phyloP scores from a whole-genome alignment of 2,888 invertebrate species.

The Tricholauxania praeusta region DNA sequence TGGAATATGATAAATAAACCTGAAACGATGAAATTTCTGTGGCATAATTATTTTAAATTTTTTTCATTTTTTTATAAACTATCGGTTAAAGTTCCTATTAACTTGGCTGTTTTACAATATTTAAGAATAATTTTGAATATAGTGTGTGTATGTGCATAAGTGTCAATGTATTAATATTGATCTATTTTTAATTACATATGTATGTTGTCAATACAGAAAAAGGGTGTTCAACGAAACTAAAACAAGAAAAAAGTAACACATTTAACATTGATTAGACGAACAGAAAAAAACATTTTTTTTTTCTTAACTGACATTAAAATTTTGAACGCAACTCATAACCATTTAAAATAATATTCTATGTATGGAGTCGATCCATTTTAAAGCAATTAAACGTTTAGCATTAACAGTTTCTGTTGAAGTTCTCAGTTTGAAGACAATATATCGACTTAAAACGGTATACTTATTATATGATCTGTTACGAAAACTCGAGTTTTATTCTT shows the following conservation, averaged over 20 bases:
- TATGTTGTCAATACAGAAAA: conserved; percentile 43
- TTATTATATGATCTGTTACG: too few relatives aligned
- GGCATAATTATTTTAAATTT: neutral
- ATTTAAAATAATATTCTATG: neutral
- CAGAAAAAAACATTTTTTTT: conserved; percentile 26
- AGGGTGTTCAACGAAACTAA: conserved; percentile 40
- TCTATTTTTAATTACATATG: conserved; percentile 16
- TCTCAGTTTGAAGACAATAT: too few relatives aligned
- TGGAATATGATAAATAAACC: conserved; percentile 49
- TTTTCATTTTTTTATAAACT: neutral
- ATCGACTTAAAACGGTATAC: too few relatives aligned
- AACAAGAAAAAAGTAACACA: conserved; percentile 57
- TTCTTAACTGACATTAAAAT: conserved; percentile 32
- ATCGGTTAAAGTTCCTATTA: neutral
- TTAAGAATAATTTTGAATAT: neutral
- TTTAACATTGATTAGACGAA: conserved; percentile 56
- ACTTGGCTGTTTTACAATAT: neutral
- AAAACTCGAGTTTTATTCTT: too few relatives aligned
- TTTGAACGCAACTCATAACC: conserved; percentile 15
- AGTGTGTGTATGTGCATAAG: neutral
- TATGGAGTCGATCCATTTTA: too few relatives aligned
- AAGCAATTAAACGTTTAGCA: too few relatives aligned
- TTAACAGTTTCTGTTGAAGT: too few relatives aligned
- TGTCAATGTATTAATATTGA: conserved; percentile 39
- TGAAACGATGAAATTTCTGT: conserved; percentile 46